Percentiles rank a stretch among this genome's conserved stretches.
These are phyloP conservation scores for Geophilus truncorum DNA, from an alignment of 2,888 invertebrate genomes.

Conservation along the genomic window DNA sequence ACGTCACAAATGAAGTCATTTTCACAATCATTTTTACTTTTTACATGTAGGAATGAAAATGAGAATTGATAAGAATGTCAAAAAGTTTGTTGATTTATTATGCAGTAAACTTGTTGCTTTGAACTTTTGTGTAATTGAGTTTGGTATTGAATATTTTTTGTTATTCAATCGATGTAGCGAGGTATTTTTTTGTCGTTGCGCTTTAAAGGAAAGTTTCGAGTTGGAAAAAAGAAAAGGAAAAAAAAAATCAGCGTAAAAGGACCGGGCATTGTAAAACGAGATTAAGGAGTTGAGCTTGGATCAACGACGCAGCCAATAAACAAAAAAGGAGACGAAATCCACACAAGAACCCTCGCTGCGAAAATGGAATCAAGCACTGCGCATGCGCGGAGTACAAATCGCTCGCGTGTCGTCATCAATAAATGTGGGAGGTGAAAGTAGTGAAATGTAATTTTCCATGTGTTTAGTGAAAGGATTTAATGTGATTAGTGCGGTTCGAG, in stretches of 20 bases:
- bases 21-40: too few relatives aligned
- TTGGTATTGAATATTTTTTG: not conserved
- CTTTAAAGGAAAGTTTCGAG: not conserved
- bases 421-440: too few relatives aligned
- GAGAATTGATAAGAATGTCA: not conserved
- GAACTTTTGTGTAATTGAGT: not conserved
- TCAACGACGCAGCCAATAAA: slow-evolving; percentile 13
- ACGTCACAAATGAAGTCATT: not conserved
- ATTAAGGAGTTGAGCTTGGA: slow-evolving; percentile 23
- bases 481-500: too few relatives aligned
- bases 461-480: too few relatives aligned
- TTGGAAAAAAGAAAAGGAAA: not conserved
- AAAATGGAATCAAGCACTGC: not conserved
- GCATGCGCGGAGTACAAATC: not conserved
- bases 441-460: too few relatives aligned
- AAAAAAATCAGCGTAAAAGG: slow-evolving; percentile 4
- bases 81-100: not conserved
- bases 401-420: not conserved
- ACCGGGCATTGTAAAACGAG: not conserved
- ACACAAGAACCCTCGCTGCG: not conserved
- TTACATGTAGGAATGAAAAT: not conserved
- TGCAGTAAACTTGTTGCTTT: not conserved
- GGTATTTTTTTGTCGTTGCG: not conserved
- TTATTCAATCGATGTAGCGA: not conserved
- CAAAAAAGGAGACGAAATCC: slow-evolving; percentile 2